phyloP scores from a whole-genome alignment of 2,113 vertebrate species.

The Trochalopteron elliotii region DNA sequence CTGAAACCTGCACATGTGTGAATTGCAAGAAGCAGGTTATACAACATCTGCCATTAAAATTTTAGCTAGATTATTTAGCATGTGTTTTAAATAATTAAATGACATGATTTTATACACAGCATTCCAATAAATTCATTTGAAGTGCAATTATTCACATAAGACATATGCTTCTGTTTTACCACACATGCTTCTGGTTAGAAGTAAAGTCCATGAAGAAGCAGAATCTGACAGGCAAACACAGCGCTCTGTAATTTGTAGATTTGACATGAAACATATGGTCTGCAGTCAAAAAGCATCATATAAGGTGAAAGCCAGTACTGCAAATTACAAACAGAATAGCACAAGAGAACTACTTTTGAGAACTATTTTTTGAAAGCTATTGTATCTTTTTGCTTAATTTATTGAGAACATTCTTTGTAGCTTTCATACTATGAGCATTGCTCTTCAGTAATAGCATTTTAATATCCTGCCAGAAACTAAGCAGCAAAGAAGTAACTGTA shows the following conservation, averaged over 20 bases:
- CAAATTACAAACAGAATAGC: neutral
- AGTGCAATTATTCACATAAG: neutral
- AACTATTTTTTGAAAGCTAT: neutral
- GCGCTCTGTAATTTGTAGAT: fast-evolving
- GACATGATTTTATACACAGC: neutral
- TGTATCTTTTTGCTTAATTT: neutral
- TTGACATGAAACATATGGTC: neutral
- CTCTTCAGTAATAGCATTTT: neutral
- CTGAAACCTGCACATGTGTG: neutral
- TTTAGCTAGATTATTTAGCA: neutral
- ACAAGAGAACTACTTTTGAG: neutral
- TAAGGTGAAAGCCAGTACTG: neutral
- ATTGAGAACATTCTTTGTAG: neutral
- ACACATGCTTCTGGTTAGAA: neutral
- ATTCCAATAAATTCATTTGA: neutral
- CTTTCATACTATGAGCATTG: neutral
- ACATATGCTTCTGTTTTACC: neutral
- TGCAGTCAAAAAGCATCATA: neutral
- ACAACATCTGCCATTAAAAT: neutral
- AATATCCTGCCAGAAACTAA: neutral
- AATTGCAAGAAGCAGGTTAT: neutral
- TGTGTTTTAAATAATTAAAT: neutral
- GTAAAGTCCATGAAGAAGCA: neutral
- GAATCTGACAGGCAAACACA: neutral
- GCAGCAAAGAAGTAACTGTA: neutral